Percentiles rank a stretch among this genome's conserved stretches.
Conservation (phyloP, 2,113 vertebrate species). For the Campylomormyrus tamandua region DNA sequence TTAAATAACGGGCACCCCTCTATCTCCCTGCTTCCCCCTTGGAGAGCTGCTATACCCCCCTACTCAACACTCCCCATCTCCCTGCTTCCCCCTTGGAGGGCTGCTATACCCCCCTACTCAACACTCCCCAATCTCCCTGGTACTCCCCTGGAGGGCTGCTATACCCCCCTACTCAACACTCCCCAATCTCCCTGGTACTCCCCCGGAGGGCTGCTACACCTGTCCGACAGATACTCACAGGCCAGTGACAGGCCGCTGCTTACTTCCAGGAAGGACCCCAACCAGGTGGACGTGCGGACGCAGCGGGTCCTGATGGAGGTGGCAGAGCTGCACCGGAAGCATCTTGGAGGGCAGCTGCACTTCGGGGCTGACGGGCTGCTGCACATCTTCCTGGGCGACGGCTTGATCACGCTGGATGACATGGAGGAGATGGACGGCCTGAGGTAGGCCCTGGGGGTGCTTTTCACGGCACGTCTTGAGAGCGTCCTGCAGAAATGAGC, state of each 20-base stretch:
- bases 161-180: background rate
- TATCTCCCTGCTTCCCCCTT: background rate
- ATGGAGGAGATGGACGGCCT: constrained; percentile 99
- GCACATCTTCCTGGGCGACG: constrained; percentile 90
- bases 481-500: background rate
- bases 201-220: background rate
- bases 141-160: background rate
- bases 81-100: background rate
- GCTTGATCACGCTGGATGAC: constrained; percentile 97
- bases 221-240: background rate
- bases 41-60: background rate
- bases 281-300: constrained; percentile 84
- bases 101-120: background rate
- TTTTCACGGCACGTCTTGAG: background rate
- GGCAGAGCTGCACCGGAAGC: constrained; percentile 90
- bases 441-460: constrained; percentile 62
- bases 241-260: background rate
- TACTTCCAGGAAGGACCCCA: constrained; percentile 80
- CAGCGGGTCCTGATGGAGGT: constrained; percentile 87
- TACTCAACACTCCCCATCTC: background rate
- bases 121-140: background rate
- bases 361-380: constrained; percentile 87
- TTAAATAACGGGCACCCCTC: background rate
- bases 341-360: constrained; percentile 87
- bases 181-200: background rate